Conservation (phyloP, 2,113 vertebrate species). For the Edolisoma coerulescens region DNA sequence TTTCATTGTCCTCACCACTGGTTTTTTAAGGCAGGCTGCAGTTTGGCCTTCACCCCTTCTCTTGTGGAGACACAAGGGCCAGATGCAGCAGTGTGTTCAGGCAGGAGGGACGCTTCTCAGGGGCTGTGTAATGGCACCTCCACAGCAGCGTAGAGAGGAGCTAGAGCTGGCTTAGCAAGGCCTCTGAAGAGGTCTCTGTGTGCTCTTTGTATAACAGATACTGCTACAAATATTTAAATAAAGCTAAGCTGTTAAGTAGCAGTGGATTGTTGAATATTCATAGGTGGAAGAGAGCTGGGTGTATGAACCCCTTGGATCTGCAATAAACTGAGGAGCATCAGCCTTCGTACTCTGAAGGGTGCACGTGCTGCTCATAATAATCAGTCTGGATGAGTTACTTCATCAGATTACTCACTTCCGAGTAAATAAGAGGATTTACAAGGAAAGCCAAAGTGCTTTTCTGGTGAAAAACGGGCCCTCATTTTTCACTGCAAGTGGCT, state of each 20-base stretch:
- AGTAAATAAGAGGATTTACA: background rate
- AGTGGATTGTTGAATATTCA: background rate
- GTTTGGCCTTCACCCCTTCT: background rate
- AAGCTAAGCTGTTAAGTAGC: background rate
- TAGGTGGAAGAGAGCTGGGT: background rate
- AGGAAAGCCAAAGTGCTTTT: background rate
- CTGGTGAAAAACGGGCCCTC: background rate
- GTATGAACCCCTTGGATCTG: too few relatives aligned
- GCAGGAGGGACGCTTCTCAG: background rate
- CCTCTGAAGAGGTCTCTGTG: background rate
- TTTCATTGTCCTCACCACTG: fast-evolving
- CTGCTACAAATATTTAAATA: background rate
- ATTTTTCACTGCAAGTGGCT: background rate
- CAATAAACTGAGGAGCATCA: background rate
- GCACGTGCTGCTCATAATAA: background rate
- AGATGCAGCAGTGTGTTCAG: background rate
- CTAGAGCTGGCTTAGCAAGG: background rate
- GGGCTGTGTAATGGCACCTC: background rate
- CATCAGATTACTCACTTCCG: background rate
- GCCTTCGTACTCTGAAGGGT: background rate
- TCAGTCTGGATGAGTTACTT: background rate
- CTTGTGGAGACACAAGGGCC: background rate
- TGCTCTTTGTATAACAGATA: background rate
- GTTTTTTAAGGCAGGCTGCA: background rate
- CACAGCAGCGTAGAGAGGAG: fast-evolving